These are phyloP conservation scores for Threskiornis aethiopicus DNA, from an alignment of 2,797 vertebrate species.

Conservation along the genomic window DNA sequence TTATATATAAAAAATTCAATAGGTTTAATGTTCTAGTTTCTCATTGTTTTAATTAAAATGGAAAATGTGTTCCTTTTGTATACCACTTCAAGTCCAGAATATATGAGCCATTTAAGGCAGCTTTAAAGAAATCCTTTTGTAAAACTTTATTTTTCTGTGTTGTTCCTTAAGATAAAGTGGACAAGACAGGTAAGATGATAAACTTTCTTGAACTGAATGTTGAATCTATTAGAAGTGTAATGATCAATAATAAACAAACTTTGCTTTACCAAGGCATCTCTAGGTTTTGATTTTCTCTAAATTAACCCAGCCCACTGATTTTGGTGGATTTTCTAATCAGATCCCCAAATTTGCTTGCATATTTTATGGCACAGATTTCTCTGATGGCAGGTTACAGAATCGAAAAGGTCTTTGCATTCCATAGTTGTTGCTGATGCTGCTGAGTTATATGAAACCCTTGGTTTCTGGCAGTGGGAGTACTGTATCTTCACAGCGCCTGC, in stretches of 20 bases:
- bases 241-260: neutral
- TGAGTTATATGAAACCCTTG: neutral
- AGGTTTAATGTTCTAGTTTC: neutral
- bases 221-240: neutral
- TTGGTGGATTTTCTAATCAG: neutral
- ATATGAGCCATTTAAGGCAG: neutral
- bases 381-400: neutral
- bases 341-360: neutral
- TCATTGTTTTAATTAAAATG: slow-evolving; percentile 6
- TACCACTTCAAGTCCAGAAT: neutral
- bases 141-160: neutral
- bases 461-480: neutral
- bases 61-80: neutral
- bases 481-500: neutral
- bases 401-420: neutral
- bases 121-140: neutral
- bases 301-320: neutral
- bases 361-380: neutral
- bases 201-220: neutral
- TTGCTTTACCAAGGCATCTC: neutral
- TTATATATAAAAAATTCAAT: neutral
- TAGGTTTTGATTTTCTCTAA: neutral
- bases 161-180: neutral
- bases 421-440: neutral
- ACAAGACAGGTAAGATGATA: neutral